Evolutionary conservation across 2,888 invertebrate species (phyloP).

Genomic region (Apamea anceps): DNA sequence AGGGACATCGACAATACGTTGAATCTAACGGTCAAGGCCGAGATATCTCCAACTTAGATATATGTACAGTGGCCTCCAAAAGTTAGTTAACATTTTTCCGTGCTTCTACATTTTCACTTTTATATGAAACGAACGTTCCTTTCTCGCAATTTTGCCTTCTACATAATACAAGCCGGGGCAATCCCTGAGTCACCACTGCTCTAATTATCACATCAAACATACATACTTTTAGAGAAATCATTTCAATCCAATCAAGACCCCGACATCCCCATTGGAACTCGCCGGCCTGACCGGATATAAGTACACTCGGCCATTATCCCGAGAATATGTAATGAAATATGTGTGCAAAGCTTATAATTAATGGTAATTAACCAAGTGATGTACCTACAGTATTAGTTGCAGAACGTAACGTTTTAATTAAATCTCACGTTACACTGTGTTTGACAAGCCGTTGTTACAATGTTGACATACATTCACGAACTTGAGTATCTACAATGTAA

Average conservation of each 20-base stretch:
- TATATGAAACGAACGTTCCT: too few species aligned
- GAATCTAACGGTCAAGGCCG: too few species aligned
- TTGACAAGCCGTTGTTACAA: constrained; percentile 30
- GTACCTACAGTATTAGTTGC: constrained; percentile 10
- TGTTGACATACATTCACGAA: constrained; percentile 17
- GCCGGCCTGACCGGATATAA: not conserved
- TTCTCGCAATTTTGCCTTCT: too few species aligned
- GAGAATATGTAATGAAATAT: not conserved
- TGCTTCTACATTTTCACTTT: not conserved
- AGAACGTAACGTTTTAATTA: constrained; percentile 39
- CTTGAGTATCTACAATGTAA: not conserved
- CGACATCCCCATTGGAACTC: not conserved
- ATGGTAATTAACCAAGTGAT: constrained; percentile 13
- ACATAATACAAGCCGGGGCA: too few species aligned
- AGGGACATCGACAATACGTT: too few species aligned
- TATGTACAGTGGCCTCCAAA: too few species aligned
- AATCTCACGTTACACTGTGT: constrained; percentile 21
- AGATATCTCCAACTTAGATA: too few species aligned
- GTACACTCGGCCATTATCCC: not conserved
- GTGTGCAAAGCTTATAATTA: constrained; percentile 5
- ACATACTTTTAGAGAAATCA: not conserved
- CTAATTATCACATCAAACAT: not conserved
- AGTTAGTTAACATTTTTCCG: too few species aligned
- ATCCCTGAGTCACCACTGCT: too few species aligned
- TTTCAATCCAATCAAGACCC: not conserved